Evolutionary conservation across 2,113 vertebrate genomes (phyloP), one percentile per base, ranked within the genome.

Genomic region (Lycaon pictus): DNA sequence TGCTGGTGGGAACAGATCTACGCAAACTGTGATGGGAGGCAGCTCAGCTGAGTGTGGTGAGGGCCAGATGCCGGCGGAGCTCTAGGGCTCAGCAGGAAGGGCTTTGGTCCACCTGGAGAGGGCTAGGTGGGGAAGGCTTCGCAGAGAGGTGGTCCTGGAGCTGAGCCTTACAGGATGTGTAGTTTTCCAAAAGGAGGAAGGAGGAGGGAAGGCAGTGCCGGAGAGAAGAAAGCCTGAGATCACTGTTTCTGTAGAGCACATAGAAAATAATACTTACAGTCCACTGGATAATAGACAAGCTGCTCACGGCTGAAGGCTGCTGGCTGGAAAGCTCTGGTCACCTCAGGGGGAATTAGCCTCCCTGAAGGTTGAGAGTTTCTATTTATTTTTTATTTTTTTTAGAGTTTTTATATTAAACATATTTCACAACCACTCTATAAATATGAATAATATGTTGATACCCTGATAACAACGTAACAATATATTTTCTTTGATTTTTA

Each of bases 151-250:
- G 9, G 10, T 60, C 17, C 60, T 22, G 51, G 79, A 80, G 23
- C 35, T 43, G 63, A 84, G 48, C 19, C 62, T 79, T 84, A 29
- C 11, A 55, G 23, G 63, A 80, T 37, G 7, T 62, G 53, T 62
- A 84, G 60, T 93, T 94, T 88, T 84, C 74, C n/a, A 65, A 82
- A 83, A 92, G 29, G 35, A 88, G 81, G 48, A 84, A 86, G 69
- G 84, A 93, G 58, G 5, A 53, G 9, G n/a, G 76, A 76, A 94
- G 72, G 37, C 29, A 65, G 48, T 29, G 58, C 43, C 7, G 27
- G 32, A 53, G 67, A 90, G 32, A 90, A 77, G 51, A 69, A 65
- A 92, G 58, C n/a, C 85, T 79, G 80, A 56, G 53, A 58, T 11
- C 53, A 16, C 20, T 67, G 37, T 69, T 90, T 79, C 55, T 67